These are phyloP conservation scores for Musca vetustissima DNA, from an alignment of 1,140 invertebrate species.

Conservation along the genomic window DNA sequence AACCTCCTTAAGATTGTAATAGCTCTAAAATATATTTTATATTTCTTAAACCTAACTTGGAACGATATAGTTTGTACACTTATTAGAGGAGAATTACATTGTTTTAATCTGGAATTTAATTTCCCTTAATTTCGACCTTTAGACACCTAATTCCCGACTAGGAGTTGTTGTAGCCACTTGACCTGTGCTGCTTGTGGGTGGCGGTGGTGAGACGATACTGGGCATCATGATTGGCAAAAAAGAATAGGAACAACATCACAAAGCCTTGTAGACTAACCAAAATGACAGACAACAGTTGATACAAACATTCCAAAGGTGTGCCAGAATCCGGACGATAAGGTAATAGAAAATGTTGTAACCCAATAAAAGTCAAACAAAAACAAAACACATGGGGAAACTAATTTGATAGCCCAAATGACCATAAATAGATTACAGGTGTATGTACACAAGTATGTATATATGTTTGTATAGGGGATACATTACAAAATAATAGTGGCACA, in stretches of 20 bases:
- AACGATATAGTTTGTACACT: slow-evolving; percentile 30
- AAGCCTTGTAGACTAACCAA: slow-evolving; percentile 85
- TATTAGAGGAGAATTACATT: background rate
- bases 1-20: no score
- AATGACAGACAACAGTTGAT: no score
- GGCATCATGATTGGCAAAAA: slow-evolving; percentile 82
- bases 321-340: no score
- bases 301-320: slow-evolving; percentile 66
- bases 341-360: no score
- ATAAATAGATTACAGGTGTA: background rate
- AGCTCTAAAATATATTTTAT: no score
- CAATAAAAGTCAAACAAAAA: slow-evolving; percentile 65
- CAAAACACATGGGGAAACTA: slow-evolving; percentile 72
- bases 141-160: slow-evolving; percentile 52
- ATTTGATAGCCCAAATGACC: background rate
- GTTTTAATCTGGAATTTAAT: background rate
- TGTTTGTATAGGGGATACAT: no score
- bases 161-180: slow-evolving; percentile 54
- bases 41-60: no score
- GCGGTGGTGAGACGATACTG: slow-evolving; percentile 41
- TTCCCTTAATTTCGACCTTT: slow-evolving; percentile 24
- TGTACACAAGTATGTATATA: no score
- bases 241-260: slow-evolving; percentile 82
- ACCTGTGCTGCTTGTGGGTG: slow-evolving; percentile 48
- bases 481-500: slow-evolving; percentile 80